Evolutionary conservation across 2,113 vertebrate species (phyloP).

Genomic region (Geothlypis trichas): DNA sequence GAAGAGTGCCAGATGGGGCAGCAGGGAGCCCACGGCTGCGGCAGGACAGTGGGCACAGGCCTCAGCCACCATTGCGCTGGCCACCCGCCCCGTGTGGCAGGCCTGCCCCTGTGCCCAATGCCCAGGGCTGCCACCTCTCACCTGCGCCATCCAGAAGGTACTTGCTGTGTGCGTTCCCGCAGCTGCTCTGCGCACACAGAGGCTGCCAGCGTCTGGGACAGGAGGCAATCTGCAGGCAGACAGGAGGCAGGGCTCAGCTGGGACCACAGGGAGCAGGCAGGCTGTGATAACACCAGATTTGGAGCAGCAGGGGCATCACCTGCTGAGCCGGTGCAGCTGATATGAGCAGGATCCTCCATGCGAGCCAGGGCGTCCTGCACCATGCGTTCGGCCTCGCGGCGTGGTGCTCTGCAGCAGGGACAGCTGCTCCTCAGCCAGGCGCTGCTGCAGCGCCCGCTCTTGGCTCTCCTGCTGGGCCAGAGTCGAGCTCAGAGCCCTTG

Average conservation of each 20-base stretch:
- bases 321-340: slow-evolving; percentile 88
- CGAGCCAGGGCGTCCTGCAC: slow-evolving; percentile 84
- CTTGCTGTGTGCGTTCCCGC: slow-evolving; percentile 67
- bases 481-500: accelerated
- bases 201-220: slow-evolving; percentile 82
- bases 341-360: slow-evolving; percentile 86
- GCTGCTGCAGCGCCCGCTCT: slow-evolving; percentile 72
- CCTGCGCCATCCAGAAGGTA: slow-evolving; percentile 78
- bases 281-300: accelerated
- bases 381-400: slow-evolving; percentile 80
- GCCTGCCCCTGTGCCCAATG: background rate
- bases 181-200: slow-evolving; percentile 80
- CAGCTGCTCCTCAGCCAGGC: slow-evolving; percentile 76
- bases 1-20: slow-evolving; percentile 84
- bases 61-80: accelerated
- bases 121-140: background rate
- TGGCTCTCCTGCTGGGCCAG: slow-evolving; percentile 76
- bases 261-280: background rate
- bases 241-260: background rate
- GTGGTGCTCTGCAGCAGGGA: slow-evolving; percentile 74
- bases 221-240: slow-evolving; percentile 86
- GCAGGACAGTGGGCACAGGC: accelerated
- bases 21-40: slow-evolving; percentile 79
- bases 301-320: slow-evolving; percentile 62
- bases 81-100: accelerated